Evolutionary conservation across 2,888 invertebrate species (phyloP).

Genomic region (Listrodromus nycthemerus): DNA sequence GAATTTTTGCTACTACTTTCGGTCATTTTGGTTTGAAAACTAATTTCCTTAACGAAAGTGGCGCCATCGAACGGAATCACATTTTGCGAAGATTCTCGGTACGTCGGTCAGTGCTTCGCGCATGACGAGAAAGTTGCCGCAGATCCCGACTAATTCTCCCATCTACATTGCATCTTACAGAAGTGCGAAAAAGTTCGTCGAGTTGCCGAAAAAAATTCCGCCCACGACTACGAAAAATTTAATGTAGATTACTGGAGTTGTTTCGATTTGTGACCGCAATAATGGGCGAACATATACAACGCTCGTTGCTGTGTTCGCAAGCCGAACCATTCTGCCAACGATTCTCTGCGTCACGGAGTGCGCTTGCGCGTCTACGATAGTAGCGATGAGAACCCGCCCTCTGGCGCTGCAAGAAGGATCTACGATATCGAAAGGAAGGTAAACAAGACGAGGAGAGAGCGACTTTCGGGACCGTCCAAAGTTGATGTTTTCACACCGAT

Average conservation of each 20-base stretch:
- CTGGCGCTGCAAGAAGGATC: not conserved
- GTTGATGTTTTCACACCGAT: not conserved
- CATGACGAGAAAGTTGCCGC: no score
- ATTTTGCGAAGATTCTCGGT: no score
- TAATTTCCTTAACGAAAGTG: no score
- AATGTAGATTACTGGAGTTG: slow-evolving; percentile 70
- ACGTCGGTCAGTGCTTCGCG: no score
- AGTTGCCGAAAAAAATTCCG: not conserved
- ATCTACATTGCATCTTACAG: not conserved
- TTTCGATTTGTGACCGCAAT: slow-evolving; percentile 85
- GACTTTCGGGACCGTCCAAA: not conserved
- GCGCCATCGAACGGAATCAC: no score
- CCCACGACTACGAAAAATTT: not conserved
- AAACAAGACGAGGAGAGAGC: not conserved
- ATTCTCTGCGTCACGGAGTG: slow-evolving; percentile 13
- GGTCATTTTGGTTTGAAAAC: no score
- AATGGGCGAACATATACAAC: slow-evolving; percentile 81
- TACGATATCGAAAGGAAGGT: not conserved
- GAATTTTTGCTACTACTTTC: no score
- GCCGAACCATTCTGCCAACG: slow-evolving; percentile 72
- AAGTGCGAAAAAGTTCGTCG: not conserved
- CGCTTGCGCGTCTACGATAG: not conserved
- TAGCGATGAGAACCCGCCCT: not conserved
- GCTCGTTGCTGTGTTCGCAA: slow-evolving; percentile 83
- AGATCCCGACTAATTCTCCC: not conserved